Conservation (phyloP, 1,140 invertebrate species). For the Maconellicoccus hirsutus region DNA sequence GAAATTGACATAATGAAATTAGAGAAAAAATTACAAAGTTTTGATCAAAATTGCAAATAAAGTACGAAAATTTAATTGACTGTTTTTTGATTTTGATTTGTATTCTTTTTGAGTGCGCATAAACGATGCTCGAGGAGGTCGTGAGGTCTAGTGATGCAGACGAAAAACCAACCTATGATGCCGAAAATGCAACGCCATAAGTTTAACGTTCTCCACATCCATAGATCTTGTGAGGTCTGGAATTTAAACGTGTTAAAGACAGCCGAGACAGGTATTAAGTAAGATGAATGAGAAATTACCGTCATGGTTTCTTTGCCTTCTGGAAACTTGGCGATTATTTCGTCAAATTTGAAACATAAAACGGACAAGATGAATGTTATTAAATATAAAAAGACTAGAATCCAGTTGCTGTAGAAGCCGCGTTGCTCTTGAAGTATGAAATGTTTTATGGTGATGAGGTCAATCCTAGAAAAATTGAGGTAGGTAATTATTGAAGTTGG, state of each 20-base stretch:
- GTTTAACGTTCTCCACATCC: neutral
- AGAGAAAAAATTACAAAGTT: neutral
- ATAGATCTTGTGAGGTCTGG: neutral
- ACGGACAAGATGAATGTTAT: neutral
- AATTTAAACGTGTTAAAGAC: neutral
- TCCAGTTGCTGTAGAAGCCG: neutral
- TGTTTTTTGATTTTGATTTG: neutral
- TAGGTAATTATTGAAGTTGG: neutral
- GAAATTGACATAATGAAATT: neutral
- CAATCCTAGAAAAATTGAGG: conserved; percentile 10
- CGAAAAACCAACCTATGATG: conserved; percentile 2
- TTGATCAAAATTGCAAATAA: neutral
- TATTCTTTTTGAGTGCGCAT: neutral
- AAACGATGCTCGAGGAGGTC: neutral
- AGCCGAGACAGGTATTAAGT: too few relatives aligned
- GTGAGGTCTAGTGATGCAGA: conserved; percentile 6
- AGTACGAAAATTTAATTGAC: neutral
- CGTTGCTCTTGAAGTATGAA: neutral
- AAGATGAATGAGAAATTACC: neutral
- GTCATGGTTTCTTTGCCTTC: neutral
- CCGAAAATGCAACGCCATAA: conserved; percentile 12
- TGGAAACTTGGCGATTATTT: neutral
- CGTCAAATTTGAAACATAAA: conserved; percentile 11
- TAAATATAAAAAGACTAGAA: neutral
- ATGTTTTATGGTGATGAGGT: neutral